Base-by-base conservation (phyloP, 2,797 vertebrate genomes). In the Protonibea diacanthus region DNA sequence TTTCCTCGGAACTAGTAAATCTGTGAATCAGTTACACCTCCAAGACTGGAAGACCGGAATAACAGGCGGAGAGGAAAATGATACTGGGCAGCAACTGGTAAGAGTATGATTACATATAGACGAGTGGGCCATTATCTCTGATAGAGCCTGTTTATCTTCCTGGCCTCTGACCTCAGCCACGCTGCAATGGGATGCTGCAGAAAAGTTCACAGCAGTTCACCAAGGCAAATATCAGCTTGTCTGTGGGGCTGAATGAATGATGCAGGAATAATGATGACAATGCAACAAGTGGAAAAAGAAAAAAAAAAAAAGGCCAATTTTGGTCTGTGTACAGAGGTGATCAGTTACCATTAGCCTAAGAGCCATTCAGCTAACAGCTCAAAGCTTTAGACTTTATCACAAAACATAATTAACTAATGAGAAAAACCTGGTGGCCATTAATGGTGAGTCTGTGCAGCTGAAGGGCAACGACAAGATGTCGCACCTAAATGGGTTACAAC, bases 321-420 rank as follows among this genome's bases (percentile, higher is more conserved):
- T 42, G 45, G 49, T 59, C 58, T 63, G 52, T 72, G 76, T 58
- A 61, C 68, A 76, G 27, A 84, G 71, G 78, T 59, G 53, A 85
- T 90, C 78, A 79, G 76, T 81, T 85, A 81, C 60, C 68, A 85
- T 86, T 64, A 84, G 71, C 65, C 77, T 75, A 73, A 91, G 88
- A 87, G 81, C 71, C 72, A 78, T 78, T 80, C 20, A 79, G 77
- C 72, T 42, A 73, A 82, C 64, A 74, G 69, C 78, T 84, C 55
- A 81, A 79, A 85, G 74, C 76, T 74, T 71, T 67, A 67, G 83
- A 86, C 84, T 74, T 78, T 83, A 84, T 90, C 77, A 78, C 66
- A 78, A 83, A 90, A 88, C 80, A 90, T 82, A 85, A 93, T 92
- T 88, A 91, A 88, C 86, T 83, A 90, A 92, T 92, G 86, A 89